A percentile compares a stretch with the other conserved stretches of the same genome.
Conservation (phyloP, 2,797 vertebrate species). For the Halcyon badia region DNA sequence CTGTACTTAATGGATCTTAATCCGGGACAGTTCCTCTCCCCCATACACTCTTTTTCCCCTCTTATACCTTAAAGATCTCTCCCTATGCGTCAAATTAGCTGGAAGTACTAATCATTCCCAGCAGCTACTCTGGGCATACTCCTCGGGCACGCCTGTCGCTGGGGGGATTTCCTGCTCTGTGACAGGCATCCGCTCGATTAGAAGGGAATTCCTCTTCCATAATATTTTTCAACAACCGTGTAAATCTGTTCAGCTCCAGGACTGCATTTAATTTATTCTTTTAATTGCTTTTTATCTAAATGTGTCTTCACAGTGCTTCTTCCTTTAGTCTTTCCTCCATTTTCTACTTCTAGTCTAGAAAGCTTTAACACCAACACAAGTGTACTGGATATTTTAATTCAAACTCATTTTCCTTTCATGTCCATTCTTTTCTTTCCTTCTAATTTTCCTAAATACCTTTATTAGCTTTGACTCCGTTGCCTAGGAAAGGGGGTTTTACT, state of each 20-base stretch:
- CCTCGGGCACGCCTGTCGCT: fast-evolving
- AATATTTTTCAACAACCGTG: neutral
- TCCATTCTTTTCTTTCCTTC: neutral
- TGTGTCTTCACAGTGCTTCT: neutral
- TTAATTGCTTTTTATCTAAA: neutral
- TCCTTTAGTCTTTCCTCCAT: neutral
- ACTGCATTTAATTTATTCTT: neutral
- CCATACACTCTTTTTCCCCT: neutral
- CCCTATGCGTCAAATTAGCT: neutral
- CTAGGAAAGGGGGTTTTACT: neutral
- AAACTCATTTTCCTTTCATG: neutral
- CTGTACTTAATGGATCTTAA: neutral
- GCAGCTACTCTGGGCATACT: neutral
- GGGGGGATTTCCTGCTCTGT: neutral
- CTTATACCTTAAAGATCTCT: neutral
- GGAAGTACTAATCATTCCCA: neutral
- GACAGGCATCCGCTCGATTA: neutral
- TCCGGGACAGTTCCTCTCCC: neutral
- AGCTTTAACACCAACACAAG: neutral
- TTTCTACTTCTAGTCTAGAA: neutral
- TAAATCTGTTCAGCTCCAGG: neutral
- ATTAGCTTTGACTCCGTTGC: neutral
- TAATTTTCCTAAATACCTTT: conserved; percentile 24
- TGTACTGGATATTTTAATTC: neutral
- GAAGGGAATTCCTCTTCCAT: neutral